Evolutionary conservation across 35 echinoderm and acorn worm species (phyloP).

Genomic region (Patiria miniata): DNA sequence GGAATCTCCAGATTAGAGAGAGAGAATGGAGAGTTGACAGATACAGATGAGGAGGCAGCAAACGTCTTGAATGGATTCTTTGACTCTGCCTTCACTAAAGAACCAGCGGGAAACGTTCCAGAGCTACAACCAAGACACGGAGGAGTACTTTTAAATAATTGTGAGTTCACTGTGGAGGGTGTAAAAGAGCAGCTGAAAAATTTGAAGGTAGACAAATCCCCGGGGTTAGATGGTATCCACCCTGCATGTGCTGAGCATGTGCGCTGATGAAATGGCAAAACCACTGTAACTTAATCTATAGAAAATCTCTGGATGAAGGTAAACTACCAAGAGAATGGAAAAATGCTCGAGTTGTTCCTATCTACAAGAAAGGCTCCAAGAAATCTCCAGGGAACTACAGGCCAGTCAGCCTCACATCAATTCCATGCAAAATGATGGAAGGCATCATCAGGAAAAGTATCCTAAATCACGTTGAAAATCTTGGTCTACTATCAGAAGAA

Average conservation of each 20-base stretch:
- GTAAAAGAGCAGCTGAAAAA: neutral
- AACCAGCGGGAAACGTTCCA: neutral
- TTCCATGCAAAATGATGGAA: slow-evolving; percentile 63
- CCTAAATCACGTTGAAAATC: slow-evolving; percentile 26
- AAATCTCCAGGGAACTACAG: slow-evolving; percentile 33
- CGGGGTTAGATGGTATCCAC: slow-evolving; percentile 40
- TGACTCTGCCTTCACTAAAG: slow-evolving; percentile 36
- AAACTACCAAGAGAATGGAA: slow-evolving; percentile 53
- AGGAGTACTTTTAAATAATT: neutral
- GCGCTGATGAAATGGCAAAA: neutral
- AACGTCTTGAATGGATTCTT: slow-evolving; percentile 43
- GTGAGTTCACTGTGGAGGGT: neutral
- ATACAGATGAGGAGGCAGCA: slow-evolving; percentile 26
- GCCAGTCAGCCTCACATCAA: slow-evolving; percentile 47
- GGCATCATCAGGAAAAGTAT: slow-evolving; percentile 31
- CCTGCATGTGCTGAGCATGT: slow-evolving; percentile 55
- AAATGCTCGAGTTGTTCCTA: slow-evolving; percentile 33
- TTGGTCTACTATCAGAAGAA: slow-evolving; percentile 12
- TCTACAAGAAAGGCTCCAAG: slow-evolving; percentile 57
- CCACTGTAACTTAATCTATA: slow-evolving; percentile 46
- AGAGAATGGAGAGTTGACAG: slow-evolving; percentile 23
- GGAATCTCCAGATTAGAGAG: slow-evolving; percentile 7
- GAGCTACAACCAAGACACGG: neutral
- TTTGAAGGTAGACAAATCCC: neutral
- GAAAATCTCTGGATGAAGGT: slow-evolving; percentile 44